These are phyloP conservation scores for Lypha dubia DNA, from an alignment of 2,888 invertebrate species.

Conservation along the genomic window DNA sequence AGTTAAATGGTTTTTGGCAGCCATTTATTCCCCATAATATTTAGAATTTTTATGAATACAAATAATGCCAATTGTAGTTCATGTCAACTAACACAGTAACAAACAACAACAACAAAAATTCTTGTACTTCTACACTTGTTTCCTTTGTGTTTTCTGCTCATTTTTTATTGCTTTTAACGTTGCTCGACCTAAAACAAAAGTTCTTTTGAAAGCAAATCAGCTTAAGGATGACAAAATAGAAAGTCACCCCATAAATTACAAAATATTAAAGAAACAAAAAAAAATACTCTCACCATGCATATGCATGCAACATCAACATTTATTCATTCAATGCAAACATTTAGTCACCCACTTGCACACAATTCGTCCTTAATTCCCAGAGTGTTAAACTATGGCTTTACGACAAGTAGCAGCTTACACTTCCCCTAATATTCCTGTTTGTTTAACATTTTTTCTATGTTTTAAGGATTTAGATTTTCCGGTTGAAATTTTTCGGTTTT, in stretches of 20 bases:
- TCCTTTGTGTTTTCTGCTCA: constrained; percentile 11
- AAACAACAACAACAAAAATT: constrained; percentile 6
- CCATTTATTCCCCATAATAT: constrained; percentile 9
- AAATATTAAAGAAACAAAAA: neutral
- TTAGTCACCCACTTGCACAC: constrained; percentile 64
- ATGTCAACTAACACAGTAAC: constrained; percentile 55
- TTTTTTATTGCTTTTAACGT: constrained; percentile 21
- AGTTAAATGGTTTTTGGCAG: neutral
- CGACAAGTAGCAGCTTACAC: constrained; percentile 66
- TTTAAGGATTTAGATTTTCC: constrained; percentile 68
- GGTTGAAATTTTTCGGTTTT: constrained; percentile 69
- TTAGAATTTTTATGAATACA: constrained; percentile 18
- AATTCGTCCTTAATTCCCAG: constrained; percentile 62
- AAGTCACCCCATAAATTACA: constrained; percentile 64
- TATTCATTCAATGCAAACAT: constrained; percentile 31
- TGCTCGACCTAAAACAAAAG: constrained; percentile 56
- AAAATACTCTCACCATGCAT: constrained; percentile 18
- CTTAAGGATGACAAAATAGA: constrained; percentile 44
- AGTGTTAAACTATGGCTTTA: constrained; percentile 71
- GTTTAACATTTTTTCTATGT: constrained; percentile 50
- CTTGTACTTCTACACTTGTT: constrained; percentile 6
- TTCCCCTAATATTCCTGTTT: constrained; percentile 43
- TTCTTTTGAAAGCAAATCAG: constrained; percentile 42
- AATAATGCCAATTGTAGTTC: constrained; percentile 63
- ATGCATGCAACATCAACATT: constrained; percentile 9